Evolutionary conservation across 2,888 invertebrate species (phyloP).

Genomic region (Gymnosoma rotundatum): DNA sequence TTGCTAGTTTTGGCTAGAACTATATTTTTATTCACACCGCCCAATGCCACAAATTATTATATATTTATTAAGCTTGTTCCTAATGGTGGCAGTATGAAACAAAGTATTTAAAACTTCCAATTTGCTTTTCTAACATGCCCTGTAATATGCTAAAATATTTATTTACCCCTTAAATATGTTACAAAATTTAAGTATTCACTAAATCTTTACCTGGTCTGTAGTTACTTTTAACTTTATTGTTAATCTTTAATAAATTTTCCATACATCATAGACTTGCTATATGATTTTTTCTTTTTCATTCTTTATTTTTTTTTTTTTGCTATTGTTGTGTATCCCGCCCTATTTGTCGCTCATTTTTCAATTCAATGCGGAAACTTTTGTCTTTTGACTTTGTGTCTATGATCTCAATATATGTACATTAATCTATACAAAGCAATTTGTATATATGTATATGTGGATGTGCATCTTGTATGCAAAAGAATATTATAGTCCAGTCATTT

Average conservation of each 20-base stretch:
- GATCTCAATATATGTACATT: slow-evolving; percentile 14
- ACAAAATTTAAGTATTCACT: neutral
- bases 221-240: slow-evolving; percentile 47
- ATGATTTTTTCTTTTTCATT: slow-evolving; percentile 2
- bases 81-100: too few species aligned
- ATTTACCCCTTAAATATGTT: neutral
- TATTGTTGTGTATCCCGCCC: slow-evolving; percentile 49
- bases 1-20: too few species aligned
- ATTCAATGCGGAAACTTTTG: slow-evolving; percentile 65
- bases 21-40: too few species aligned
- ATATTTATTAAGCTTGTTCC: too few species aligned
- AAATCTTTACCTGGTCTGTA: slow-evolving; percentile 20
- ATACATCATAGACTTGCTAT: slow-evolving; percentile 27
- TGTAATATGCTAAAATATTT: slow-evolving; percentile 17
- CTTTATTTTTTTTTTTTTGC: neutral
- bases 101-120: neutral
- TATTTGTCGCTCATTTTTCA: slow-evolving; percentile 69
- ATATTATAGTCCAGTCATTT: slow-evolving; percentile 24
- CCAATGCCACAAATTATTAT: too few species aligned
- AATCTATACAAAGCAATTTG: neutral
- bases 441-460: neutral
- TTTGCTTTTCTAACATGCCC: neutral
- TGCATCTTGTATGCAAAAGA: neutral
- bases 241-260: slow-evolving; percentile 58
- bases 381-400: slow-evolving; percentile 55